Evolutionary conservation across 2,888 invertebrate genomes (phyloP).

Genomic region (Carterocephalus palaemon): DNA sequence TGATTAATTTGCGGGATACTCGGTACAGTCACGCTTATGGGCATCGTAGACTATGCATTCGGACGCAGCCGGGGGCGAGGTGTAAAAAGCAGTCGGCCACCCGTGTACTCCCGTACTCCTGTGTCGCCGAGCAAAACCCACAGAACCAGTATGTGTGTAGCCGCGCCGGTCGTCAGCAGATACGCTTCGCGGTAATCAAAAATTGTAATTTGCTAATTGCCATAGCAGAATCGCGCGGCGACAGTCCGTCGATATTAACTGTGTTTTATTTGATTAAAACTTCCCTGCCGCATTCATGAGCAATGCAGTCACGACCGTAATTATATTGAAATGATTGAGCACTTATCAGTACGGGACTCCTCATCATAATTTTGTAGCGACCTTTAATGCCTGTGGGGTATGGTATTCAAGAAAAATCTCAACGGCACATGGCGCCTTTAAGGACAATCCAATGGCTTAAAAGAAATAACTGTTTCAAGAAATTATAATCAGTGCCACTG

Average conservation of each 20-base stretch:
- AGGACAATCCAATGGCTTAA: no score
- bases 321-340: slow-evolving; percentile 17
- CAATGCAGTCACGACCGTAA: slow-evolving; percentile 14
- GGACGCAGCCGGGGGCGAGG: slow-evolving; percentile 27
- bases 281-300: slow-evolving; percentile 22
- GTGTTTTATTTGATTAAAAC: slow-evolving; percentile 22
- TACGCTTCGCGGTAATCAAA: slow-evolving; percentile 62
- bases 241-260: slow-evolving; percentile 10
- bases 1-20: no score
- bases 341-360: slow-evolving; percentile 9
- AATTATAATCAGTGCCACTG: no score
- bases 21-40: slow-evolving; percentile 2
- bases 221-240: slow-evolving; percentile 37
- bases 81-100: slow-evolving; percentile 55
- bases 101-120: slow-evolving; percentile 43
- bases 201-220: slow-evolving; percentile 65
- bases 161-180: slow-evolving; percentile 41
- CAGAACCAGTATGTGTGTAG: slow-evolving; percentile 56
- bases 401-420: no score
- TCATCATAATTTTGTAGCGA: slow-evolving; percentile 3
- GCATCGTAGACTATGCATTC: slow-evolving; percentile 40
- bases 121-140: slow-evolving; percentile 47
- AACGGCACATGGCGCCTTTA: no score
- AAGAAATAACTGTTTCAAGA: no score
- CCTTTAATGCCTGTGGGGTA: no score